Evolutionary conservation across 2,113 vertebrate genomes (phyloP).

Genomic region (Sakesphorus luctuosus): DNA sequence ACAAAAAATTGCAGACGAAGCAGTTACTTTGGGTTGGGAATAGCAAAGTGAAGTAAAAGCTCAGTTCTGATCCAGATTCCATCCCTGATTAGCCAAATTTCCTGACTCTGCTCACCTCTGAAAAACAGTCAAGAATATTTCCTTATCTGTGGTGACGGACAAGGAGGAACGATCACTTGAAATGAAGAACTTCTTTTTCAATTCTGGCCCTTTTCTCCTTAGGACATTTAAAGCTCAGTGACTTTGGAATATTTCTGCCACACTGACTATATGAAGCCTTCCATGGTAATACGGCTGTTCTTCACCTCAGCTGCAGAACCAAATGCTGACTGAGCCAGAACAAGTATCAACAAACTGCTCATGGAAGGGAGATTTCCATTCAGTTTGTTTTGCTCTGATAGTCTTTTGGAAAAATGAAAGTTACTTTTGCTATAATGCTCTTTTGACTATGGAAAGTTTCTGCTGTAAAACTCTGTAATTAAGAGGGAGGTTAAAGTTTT

Average conservation of each 20-base stretch:
- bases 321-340: neutral
- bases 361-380: neutral
- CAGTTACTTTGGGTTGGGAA: neutral
- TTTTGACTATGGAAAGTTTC: neutral
- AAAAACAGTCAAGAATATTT: neutral
- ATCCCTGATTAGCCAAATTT: neutral
- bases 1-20: neutral
- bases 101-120: neutral
- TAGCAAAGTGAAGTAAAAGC: neutral
- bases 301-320: neutral
- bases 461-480: constrained; percentile 27
- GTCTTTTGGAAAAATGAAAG: constrained; percentile 3
- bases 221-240: neutral
- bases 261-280: neutral
- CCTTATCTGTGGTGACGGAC: neutral
- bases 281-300: neutral
- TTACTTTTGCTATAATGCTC: neutral
- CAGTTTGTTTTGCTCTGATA: neutral
- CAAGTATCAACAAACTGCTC: neutral
- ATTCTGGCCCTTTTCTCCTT: neutral
- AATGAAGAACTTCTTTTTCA: neutral
- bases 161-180: neutral
- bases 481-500: constrained; percentile 42
- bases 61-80: neutral
- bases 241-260: neutral